phyloP scores from a whole-genome alignment of 1,140 invertebrate species.

The Ganaspis sp. region DNA sequence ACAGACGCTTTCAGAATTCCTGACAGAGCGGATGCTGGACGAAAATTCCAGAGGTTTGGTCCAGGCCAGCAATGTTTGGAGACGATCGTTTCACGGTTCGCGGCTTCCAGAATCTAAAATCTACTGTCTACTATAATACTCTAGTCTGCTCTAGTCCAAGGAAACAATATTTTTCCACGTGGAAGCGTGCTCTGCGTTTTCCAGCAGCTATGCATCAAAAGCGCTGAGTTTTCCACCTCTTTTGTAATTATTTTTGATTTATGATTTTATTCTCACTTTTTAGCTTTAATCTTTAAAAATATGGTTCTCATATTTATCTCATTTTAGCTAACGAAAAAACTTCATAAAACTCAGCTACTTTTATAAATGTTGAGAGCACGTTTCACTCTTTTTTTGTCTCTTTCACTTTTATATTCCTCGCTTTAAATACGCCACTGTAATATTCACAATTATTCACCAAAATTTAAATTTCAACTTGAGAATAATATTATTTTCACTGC shows the following conservation, averaged over 20 bases:
- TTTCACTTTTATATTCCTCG: not conserved
- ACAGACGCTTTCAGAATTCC: conserved; percentile 7
- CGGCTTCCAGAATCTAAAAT: not conserved
- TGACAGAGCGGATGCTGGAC: conserved; percentile 8
- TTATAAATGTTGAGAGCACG: not conserved
- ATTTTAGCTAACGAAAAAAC: not conserved
- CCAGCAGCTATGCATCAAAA: conserved; percentile 8
- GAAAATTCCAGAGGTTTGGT: not conserved
- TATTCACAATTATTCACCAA: too few species aligned
- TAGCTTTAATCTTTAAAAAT: conserved; percentile 4
- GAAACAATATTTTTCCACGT: conserved; percentile 11
- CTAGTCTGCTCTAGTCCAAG: not conserved
- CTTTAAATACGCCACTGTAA: not conserved
- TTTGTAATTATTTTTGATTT: conserved; percentile 26
- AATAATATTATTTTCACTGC: too few species aligned
- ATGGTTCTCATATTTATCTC: conserved; percentile 3
- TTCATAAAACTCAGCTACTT: not conserved
- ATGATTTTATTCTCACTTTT: conserved; percentile 7
- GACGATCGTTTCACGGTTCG: not conserved
- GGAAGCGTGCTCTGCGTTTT: conserved; percentile 13
- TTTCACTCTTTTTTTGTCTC: not conserved
- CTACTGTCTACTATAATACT: not conserved
- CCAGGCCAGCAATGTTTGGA: conserved; percentile 6
- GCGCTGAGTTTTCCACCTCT: not conserved
- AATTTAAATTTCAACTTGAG: too few species aligned